Conservation (phyloP, 2,113 vertebrate species). For the Piliocolobus tephrosceles region DNA sequence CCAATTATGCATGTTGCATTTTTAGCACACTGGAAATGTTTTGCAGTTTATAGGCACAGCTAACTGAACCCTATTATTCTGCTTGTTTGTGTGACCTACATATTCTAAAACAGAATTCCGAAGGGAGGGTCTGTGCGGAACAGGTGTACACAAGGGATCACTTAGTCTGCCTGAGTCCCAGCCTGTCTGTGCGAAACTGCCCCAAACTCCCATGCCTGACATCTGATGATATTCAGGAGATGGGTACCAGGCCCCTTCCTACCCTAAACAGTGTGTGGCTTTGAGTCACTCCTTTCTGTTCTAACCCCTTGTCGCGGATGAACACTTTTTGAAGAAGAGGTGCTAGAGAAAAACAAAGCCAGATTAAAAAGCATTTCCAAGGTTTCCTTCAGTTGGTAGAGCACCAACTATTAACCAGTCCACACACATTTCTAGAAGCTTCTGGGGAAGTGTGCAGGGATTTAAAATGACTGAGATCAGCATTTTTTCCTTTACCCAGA, state of each 20-base stretch:
- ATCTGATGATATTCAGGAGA: not conserved
- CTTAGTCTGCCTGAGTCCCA: not conserved
- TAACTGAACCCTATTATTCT: not conserved
- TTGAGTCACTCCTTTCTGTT: not conserved
- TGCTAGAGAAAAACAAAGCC: not conserved
- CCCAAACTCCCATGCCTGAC: too few relatives aligned
- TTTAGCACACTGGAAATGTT: not conserved
- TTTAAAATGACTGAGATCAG: not conserved
- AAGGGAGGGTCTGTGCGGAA: not conserved
- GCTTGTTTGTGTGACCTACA: not conserved
- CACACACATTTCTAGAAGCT: not conserved
- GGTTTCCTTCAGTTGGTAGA: not conserved
- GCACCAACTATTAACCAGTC: not conserved
- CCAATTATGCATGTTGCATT: not conserved
- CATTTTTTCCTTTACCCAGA: not conserved
- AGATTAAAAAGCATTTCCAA: not conserved
- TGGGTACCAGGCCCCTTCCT: not conserved
- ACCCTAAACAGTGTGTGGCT: not conserved
- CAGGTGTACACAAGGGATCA: accelerated
- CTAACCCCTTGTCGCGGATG: not conserved
- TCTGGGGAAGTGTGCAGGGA: not conserved
- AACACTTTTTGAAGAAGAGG: not conserved
- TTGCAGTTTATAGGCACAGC: not conserved
- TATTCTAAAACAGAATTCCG: slow-evolving; percentile 25
- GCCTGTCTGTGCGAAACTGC: not conserved